phyloP scores from a whole-genome alignment of 2,888 invertebrate genomes.

The Yponomeuta cagnagella region DNA sequence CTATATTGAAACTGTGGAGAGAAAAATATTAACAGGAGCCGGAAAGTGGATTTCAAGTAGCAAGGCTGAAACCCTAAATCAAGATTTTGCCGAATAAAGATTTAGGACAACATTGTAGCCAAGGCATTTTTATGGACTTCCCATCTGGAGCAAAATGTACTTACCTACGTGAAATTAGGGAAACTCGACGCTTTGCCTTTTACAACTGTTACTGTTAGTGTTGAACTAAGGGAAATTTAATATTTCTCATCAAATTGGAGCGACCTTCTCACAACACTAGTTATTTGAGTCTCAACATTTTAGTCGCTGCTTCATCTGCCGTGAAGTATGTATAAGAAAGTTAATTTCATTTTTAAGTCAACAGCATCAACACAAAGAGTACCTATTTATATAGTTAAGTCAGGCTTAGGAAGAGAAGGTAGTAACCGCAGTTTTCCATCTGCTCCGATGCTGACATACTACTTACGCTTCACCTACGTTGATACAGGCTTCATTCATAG shows the following conservation, averaged over 20 bases:
- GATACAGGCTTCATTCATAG: no score
- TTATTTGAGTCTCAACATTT: background rate
- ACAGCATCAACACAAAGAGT: no score
- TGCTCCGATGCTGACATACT: no score
- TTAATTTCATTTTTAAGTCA: no score
- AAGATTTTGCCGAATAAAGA: background rate
- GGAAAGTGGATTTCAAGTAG: background rate
- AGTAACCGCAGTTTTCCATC: no score
- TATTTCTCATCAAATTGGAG: background rate
- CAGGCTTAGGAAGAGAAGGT: no score
- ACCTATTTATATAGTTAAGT: no score
- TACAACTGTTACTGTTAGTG: background rate
- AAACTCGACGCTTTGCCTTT: background rate
- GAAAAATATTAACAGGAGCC: background rate
- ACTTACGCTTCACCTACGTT: no score
- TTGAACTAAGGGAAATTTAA: background rate
- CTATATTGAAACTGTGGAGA: no score
- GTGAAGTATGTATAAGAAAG: no score
- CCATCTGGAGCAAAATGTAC: conserved; percentile 8
- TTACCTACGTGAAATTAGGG: conserved; percentile 11
- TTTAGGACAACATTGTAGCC: conserved; percentile 10
- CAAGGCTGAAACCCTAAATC: background rate
- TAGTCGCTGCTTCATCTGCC: background rate
- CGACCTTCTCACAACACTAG: background rate
- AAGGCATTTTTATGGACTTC: background rate